These are phyloP conservation scores for Heliothis subflexa DNA, from an alignment of 1,140 invertebrate genomes.

Conservation along the genomic window DNA sequence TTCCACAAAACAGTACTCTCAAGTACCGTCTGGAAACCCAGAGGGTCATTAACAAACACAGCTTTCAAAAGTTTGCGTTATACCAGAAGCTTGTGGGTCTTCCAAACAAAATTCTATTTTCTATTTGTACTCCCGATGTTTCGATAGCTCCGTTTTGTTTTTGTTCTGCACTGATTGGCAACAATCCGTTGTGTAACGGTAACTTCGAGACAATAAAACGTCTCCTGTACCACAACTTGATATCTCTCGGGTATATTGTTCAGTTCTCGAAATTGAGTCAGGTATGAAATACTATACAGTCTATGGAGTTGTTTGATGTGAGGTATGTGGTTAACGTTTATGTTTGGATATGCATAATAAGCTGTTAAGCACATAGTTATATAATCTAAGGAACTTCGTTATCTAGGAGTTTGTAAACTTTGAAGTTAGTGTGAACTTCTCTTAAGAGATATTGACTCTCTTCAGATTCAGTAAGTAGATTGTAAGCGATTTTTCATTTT, in stretches of 20 bases:
- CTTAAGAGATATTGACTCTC: background rate
- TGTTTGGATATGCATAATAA: background rate
- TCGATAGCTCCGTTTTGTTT: slow-evolving; percentile 56
- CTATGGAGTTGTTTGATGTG: slow-evolving; percentile 15
- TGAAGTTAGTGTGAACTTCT: background rate
- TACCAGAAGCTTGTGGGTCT: background rate
- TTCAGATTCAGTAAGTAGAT: background rate
- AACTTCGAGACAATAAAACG: slow-evolving; percentile 60
- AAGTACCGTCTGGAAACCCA: background rate
- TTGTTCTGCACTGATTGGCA: slow-evolving; percentile 69
- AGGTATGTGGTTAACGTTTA: background rate
- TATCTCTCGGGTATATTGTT: slow-evolving; percentile 52
- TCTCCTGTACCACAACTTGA: slow-evolving; percentile 51
- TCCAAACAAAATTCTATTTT: slow-evolving; percentile 56
- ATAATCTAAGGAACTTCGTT: background rate
- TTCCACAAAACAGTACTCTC: background rate
- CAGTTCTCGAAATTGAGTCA: slow-evolving; percentile 37
- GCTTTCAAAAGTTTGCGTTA: slow-evolving; percentile 6
- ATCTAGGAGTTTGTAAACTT: background rate
- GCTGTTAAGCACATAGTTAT: background rate
- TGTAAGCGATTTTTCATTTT: slow-evolving; percentile 5
- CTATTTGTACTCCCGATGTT: slow-evolving; percentile 45
- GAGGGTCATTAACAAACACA: slow-evolving; percentile 31
- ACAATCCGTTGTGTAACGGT: slow-evolving; percentile 61
- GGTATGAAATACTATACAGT: slow-evolving; percentile 28